phyloP scores from a whole-genome alignment of 2,888 invertebrate genomes.

The Parthenolecanium corni region DNA sequence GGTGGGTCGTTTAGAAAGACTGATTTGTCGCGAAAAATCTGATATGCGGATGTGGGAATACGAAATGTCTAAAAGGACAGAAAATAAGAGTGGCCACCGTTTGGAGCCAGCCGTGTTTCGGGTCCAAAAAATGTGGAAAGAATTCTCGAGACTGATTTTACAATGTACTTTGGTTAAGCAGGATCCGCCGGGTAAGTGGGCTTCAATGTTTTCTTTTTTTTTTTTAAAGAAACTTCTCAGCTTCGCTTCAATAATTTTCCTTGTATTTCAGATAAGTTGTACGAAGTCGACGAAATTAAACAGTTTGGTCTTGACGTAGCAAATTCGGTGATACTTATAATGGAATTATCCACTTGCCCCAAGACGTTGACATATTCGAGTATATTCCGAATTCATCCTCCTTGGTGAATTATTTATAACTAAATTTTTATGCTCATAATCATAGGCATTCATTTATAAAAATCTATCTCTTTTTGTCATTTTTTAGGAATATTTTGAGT shows the following conservation, averaged over 20 bases:
- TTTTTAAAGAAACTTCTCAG: background rate
- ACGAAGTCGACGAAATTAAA: background rate
- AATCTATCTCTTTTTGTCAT: background rate
- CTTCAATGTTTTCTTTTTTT: background rate
- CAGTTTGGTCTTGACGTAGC: background rate
- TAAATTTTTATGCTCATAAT: too few species aligned
- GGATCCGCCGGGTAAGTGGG: constrained; percentile 1
- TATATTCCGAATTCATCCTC: constrained; percentile 13
- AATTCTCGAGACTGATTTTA: constrained; percentile 10
- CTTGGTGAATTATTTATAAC: constrained; percentile 5
- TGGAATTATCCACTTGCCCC: constrained; percentile 7
- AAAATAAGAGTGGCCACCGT: background rate
- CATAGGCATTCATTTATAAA: too few species aligned
- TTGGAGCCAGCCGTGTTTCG: constrained; percentile 1
- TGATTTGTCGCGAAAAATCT: constrained; percentile 15
- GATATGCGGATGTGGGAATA: constrained; percentile 19
- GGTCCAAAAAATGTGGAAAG: constrained; percentile 24
- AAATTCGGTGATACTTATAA: constrained; percentile 1
- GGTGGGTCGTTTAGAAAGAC: background rate
- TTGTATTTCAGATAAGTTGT: background rate
- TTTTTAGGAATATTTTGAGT: constrained; percentile 11
- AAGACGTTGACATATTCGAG: constrained; percentile 14
- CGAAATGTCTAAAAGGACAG: constrained; percentile 9
- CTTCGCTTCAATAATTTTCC: background rate
- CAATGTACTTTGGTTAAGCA: constrained; percentile 1